Percentiles rank a stretch among this genome's conserved stretches.
Evolutionary conservation across 2,113 vertebrate genomes (phyloP).

Genomic region (Protobothrops flavoviridis): DNA sequence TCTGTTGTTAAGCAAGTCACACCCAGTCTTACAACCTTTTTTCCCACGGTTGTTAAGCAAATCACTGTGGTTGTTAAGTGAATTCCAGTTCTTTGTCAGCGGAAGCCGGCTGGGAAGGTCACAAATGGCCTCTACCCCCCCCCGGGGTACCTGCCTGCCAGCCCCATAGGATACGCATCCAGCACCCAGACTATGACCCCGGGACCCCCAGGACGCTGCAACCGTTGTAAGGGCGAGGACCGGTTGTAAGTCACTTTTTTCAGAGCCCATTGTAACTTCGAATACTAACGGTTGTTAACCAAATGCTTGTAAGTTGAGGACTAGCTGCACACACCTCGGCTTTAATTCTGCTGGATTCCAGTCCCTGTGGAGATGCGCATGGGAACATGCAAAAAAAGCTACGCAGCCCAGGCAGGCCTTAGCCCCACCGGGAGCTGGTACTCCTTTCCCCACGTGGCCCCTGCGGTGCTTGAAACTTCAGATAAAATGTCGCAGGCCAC

Average conservation of each 20-base stretch:
- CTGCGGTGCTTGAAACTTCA: neutral
- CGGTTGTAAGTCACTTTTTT: neutral
- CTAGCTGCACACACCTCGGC: neutral
- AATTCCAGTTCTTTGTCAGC: neutral
- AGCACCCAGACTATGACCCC: neutral
- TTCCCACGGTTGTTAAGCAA: neutral
- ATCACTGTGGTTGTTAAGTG: too few species aligned
- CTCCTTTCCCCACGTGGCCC: neutral
- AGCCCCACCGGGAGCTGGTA: rapidly evolving
- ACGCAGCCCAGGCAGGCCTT: rapidly evolving
- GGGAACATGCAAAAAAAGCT: neutral
- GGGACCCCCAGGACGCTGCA: too few species aligned
- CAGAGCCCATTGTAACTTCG: neutral
- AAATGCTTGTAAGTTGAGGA: neutral
- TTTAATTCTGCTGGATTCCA: neutral
- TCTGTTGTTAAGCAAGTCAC: neutral
- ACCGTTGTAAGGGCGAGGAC: too few species aligned
- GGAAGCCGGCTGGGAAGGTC: neutral
- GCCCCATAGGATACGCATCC: too few species aligned
- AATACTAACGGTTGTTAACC: neutral
- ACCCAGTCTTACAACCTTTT: neutral
- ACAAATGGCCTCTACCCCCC: neutral
- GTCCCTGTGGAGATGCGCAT: rapidly evolving
- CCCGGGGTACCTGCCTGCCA: too few species aligned
- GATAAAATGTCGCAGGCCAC: neutral